Base-by-base conservation (phyloP, 2,797 vertebrate species). In the Petrocephalus schoutedeni region DNA sequence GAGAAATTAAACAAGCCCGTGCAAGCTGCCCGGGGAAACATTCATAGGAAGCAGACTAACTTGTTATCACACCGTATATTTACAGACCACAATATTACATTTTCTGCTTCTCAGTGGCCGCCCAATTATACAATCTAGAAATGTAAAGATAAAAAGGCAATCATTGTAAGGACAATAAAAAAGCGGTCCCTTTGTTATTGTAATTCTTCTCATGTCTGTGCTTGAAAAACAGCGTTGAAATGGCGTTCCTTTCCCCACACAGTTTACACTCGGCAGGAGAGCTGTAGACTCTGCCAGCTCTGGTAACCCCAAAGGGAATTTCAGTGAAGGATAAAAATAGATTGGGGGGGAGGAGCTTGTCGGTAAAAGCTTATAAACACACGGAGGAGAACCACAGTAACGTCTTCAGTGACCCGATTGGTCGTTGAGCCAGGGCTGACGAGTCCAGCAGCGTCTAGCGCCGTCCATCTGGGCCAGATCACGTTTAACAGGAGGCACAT, bases 271-370 rank as follows among this genome's bases (percentile, higher is more conserved):
- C 87, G 86, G 87, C 71, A 80, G 87, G 85, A 87, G 67, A 90
- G 89, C 89, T 87, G 58, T 64, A 74, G 87, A 49, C 83, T 54
- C 86, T 88, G 86, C 77, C 36, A 54, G 86, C 80, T 86, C 88
- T 87, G 77, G 85, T 53, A 80, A 88, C 77, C 82, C 89, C 87
- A 88, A 89, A 88, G 88, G 86, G 88, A 90, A 87, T 87, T 90
- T 89, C 87, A 90, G 88, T 88, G 67, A 88, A 83, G 86, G 86
- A 90, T 91, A 91, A 88, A 86, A 90, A 88, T 89, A 90, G 58
- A 87, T 83, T 88, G 74, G 71, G 45, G 5, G 67, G 54, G 36
- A 36, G 74, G 32, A 0, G 88, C 57, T 54, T 83, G 88, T 53
- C 74, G 77, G 85, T 57, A 61, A 86, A 89, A 86, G 74, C 86